These are phyloP conservation scores for Pseudomyrmex pallidus DNA, from an alignment of 1,140 invertebrate genomes.

Conservation along the genomic window DNA sequence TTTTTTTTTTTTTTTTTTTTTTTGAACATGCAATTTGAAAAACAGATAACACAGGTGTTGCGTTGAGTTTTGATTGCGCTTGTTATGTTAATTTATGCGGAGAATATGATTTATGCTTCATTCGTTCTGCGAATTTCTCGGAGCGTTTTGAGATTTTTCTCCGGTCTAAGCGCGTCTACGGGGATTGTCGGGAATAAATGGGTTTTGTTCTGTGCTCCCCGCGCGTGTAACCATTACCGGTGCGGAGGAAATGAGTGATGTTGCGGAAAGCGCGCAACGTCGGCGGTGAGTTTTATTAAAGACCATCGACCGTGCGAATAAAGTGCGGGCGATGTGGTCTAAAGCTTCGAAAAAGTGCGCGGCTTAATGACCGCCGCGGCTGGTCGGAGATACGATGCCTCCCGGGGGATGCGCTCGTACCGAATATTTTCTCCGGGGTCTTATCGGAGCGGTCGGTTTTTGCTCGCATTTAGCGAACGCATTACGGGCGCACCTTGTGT, in stretches of 20 bases:
- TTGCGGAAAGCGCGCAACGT: not conserved
- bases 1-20: not conserved
- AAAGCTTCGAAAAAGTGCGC: constrained; percentile 34
- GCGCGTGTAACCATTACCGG: not conserved
- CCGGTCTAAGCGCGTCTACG: not conserved
- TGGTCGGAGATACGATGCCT: constrained; percentile 18
- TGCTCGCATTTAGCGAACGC: constrained; percentile 11
- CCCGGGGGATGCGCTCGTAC: constrained; percentile 7
- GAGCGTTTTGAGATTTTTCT: constrained; percentile 1
- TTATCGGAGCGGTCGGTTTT: constrained; percentile 11
- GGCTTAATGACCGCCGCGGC: constrained; percentile 27
- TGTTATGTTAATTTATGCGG: not conserved
- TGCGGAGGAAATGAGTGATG: not conserved
- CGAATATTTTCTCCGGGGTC: constrained; percentile 14
- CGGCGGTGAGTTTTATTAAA: constrained; percentile 31
- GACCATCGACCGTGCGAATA: constrained; percentile 14
- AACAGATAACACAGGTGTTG: not conserved
- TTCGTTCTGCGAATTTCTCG: not conserved
- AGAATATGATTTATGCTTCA: not conserved
- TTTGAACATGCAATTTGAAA: constrained; percentile 3
- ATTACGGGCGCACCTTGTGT: constrained; percentile 31
- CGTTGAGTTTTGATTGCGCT: not conserved
- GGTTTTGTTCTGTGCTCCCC: not conserved
- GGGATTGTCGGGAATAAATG: not conserved
- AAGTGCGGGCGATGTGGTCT: constrained; percentile 28